Base-by-base conservation (phyloP, 2,113 vertebrate genomes). In the Megaceryle maxima region DNA sequence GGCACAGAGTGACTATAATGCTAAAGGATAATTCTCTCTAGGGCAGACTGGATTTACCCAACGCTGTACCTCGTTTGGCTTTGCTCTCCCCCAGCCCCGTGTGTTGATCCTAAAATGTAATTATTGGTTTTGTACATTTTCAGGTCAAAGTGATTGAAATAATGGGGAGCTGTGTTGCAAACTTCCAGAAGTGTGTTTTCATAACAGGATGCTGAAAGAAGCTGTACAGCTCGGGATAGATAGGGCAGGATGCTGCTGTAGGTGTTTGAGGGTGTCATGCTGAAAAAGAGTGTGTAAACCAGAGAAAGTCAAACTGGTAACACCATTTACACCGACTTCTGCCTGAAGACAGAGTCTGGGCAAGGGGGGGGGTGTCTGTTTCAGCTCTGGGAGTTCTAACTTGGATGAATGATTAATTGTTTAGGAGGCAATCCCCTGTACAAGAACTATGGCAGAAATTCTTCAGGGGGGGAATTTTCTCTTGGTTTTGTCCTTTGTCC, bases 51-150 rank as follows among this genome's bases (percentile, higher is more conserved):
- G 25, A 13, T 1, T 55, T n/a, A 46, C 22, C 25, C 31, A 13
- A 13, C 0, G 1, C 53, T 64, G 3, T 37, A 11, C 16, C 5
- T 39, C 0, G 0, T 35, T 76, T 46, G 39, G 10, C 10, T 90
- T 90, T 90, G 6, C 48, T 92, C 10, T 16, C 4, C 29, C 15
- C 8, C 13, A 73, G 18, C 19, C 11, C 68, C 1, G 1, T 20
- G 26, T 18, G 11, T 28, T 35, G 37, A 14, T 56, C 48, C 22
- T 66, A 59, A 80, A 37, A 37, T 56, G 14, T 39, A 56, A 57
- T 60, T 39, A 28, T 13, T 48, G 5, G 16, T 80, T 87, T 69
- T 68, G 12, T 18, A 64, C 0, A 0, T 73, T 68, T 85, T 85
- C 39, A 51, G 9, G 64, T 80, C 35, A 69, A 88, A 55, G 7